phyloP scores from a whole-genome alignment of 2,888 invertebrate genomes.

The Bombylius discolor region DNA sequence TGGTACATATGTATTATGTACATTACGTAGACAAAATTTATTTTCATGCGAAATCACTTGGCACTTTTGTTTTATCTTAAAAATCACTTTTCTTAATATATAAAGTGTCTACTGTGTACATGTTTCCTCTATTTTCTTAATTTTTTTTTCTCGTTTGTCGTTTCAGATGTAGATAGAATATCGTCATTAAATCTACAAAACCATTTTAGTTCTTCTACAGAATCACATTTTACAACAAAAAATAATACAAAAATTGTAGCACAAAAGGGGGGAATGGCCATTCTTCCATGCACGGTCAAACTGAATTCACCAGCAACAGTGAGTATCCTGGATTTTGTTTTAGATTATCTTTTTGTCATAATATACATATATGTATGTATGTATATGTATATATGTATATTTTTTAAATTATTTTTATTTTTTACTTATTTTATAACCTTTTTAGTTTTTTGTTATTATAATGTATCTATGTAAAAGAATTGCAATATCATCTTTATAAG shows the following conservation, averaged over 20 bases:
- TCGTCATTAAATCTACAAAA: slow-evolving; percentile 29
- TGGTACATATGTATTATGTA: too few relatives aligned
- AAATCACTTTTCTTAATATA: too few relatives aligned
- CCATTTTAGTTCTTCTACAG: slow-evolving; percentile 27
- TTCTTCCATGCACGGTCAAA: slow-evolving; percentile 35
- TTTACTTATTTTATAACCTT: too few relatives aligned
- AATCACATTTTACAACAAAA: slow-evolving; percentile 34
- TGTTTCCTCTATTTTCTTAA: neutral
- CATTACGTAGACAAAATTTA: too few relatives aligned
- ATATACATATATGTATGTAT: neutral
- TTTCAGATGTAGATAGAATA: slow-evolving; percentile 31
- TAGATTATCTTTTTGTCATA: neutral
- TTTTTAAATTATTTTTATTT: too few relatives aligned
- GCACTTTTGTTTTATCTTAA: too few relatives aligned
- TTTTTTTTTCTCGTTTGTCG: neutral
- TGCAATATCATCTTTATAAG: too few relatives aligned
- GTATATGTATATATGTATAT: neutral
- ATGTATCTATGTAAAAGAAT: too few relatives aligned
- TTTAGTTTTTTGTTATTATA: too few relatives aligned
- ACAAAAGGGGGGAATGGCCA: slow-evolving; percentile 34
- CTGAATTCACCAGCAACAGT: slow-evolving; percentile 36
- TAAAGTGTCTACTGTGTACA: too few relatives aligned
- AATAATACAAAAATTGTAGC: slow-evolving; percentile 35
- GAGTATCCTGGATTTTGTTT: slow-evolving; percentile 2
- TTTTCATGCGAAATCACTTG: too few relatives aligned